Evolutionary conservation across 2,888 invertebrate species (phyloP).

Genomic region (Coelogynopora nodosa): DNA sequence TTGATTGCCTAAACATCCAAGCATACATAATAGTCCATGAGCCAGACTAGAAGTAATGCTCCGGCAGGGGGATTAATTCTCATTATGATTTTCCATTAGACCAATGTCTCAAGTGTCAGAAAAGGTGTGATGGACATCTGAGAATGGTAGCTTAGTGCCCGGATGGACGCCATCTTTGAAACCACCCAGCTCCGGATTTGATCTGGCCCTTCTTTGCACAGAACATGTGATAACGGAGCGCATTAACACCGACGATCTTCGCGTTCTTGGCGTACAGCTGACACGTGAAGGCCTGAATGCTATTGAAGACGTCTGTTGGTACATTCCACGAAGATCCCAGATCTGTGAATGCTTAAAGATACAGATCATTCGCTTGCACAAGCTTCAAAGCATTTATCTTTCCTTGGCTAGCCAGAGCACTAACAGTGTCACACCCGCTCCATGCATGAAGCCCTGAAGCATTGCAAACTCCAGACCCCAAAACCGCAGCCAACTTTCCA

Average conservation of each 20-base stretch:
- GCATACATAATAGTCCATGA: background rate
- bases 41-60: background rate
- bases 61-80: too few relatives aligned
- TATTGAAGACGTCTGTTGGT: background rate
- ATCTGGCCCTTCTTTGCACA: constrained; percentile 25
- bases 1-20: background rate
- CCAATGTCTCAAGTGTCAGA: background rate
- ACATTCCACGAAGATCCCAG: background rate
- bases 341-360: background rate
- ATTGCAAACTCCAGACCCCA: background rate
- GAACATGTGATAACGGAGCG: background rate
- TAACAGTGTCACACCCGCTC: background rate
- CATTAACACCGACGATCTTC: background rate
- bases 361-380: background rate
- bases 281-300: background rate
- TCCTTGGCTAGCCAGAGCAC: background rate
- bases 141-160: background rate
- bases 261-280: background rate
- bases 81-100: background rate
- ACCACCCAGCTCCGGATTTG: background rate
- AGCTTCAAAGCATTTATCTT: background rate
- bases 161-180: background rate
- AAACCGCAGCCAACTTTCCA: background rate
- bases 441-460: background rate
- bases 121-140: background rate